Evolutionary conservation across 2,113 vertebrate species (phyloP), one percentile per base, ranked within the genome.

Genomic region (Climacteris rufus): DNA sequence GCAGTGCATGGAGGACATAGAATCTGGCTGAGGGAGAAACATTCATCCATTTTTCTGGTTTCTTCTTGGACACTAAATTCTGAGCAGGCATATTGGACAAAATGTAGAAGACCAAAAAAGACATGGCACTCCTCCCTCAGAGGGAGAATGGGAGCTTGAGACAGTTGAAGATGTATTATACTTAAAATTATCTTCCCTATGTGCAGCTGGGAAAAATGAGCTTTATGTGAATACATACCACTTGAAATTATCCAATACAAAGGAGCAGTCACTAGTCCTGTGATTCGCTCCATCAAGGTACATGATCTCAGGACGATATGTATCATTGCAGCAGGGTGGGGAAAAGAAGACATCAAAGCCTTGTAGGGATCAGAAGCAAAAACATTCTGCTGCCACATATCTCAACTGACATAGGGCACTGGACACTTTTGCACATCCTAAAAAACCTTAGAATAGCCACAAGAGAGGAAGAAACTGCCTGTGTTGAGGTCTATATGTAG

Each of bases 1-100:
- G 2, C 16, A 68, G 44, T 49, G 6, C 21, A 49, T 1, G 3
- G 20, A 64, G 33, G 16, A 49, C 15, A 37, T 0, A 3, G 33
- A 4, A 50, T 69, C 19, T 76, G 49, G 8, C n/a, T 65, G 61
- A 49, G 15, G 31, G 28, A 83, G 21, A 72, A 82, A 81, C 8
- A 54, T 50, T 64, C 28, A 45, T 56, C 11, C 3, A 22, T 61
- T 61, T 72, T 71, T 57, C 24, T 42, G 27, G 1, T 53, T 69
- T 61, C 27, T 70, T 78, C 27, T 33, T 19, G 25, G 14, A 64
- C 23, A 37, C 7, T 79, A 53, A 79, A 85, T 71, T 66, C n/a
- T 53, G 30, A 54, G 35, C 0, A 2, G 11, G 13, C 12, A 61
- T 39, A 45, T 44, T 47, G 33, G 25, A 25, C 44, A 63, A 80